These are phyloP conservation scores for Zelostemma sp. DNA, from an alignment of 1,140 invertebrate species.

Conservation along the genomic window DNA sequence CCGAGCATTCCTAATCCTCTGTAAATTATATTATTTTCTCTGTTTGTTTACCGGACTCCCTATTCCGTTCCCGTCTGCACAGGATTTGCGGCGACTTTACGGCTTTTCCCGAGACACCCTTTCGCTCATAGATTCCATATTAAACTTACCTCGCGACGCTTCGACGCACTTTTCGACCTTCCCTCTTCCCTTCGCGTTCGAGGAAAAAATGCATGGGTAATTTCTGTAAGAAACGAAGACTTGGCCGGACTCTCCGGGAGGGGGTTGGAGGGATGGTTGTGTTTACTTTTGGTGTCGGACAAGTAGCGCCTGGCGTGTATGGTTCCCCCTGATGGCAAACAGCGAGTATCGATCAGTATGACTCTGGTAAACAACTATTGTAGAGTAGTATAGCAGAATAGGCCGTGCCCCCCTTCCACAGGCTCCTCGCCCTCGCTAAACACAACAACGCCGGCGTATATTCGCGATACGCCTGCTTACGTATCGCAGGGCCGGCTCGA, in stretches of 20 bases:
- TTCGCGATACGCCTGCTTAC: slow-evolving; percentile 63
- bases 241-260: too few relatives aligned
- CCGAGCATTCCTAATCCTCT: slow-evolving; percentile 66
- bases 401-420: slow-evolving; percentile 40
- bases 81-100: slow-evolving; percentile 68
- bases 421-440: slow-evolving; percentile 49
- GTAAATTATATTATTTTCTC: slow-evolving; percentile 71
- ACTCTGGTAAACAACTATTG: slow-evolving; percentile 71
- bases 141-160: slow-evolving; percentile 48
- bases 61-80: slow-evolving; percentile 61
- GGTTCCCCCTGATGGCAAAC: slow-evolving; percentile 68
- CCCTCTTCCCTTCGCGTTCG: neutral
- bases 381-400: slow-evolving; percentile 63
- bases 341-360: slow-evolving; percentile 70
- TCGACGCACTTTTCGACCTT: slow-evolving; percentile 35
- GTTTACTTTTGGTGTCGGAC: slow-evolving; percentile 68
- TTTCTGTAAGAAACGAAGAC: too few relatives aligned
- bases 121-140: slow-evolving; percentile 54
- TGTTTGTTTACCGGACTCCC: slow-evolving; percentile 68
- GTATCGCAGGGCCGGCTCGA: slow-evolving; percentile 55
- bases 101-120: slow-evolving; percentile 60
- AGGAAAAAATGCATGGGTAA: neutral
- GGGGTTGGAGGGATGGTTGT: slow-evolving; percentile 51
- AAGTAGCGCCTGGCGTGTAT: slow-evolving; percentile 67
- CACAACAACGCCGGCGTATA: slow-evolving; percentile 55